A percentile compares a stretch with the other conserved stretches of the same genome.
Evolutionary conservation across 2,113 vertebrate genomes (phyloP).

Genomic region (Euleptes europaea): DNA sequence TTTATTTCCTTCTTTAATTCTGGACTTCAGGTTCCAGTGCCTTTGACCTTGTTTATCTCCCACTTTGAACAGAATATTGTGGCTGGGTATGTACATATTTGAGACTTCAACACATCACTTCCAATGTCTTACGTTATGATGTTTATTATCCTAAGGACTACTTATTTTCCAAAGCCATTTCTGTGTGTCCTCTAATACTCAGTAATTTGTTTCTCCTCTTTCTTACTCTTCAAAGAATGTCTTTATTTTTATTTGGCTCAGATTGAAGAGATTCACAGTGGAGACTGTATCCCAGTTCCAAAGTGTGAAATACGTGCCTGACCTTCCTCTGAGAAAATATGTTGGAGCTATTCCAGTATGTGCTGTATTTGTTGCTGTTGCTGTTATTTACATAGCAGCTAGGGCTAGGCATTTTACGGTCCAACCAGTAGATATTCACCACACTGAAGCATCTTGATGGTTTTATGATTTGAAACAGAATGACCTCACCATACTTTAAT

Average conservation of each 20-base stretch:
- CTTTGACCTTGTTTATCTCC: not conserved
- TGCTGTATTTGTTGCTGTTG: not conserved
- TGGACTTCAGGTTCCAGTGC: not conserved
- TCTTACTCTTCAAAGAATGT: constrained; percentile 5
- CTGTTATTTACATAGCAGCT: constrained; percentile 2
- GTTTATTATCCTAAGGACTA: not conserved
- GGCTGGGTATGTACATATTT: not conserved
- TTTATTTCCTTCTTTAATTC: not conserved
- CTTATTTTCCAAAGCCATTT: constrained; percentile 33
- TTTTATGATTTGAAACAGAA: not conserved
- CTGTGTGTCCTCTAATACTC: not conserved
- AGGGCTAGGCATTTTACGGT: not conserved
- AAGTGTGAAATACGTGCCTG: constrained; percentile 13
- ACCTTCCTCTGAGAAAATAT: not conserved
- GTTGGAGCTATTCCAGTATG: not conserved
- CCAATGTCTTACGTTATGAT: not conserved
- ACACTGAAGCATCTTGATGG: not conserved
- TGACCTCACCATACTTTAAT: not conserved
- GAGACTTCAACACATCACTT: not conserved
- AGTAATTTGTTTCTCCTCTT: not conserved
- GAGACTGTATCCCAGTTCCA: constrained; percentile 6
- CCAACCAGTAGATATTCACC: not conserved
- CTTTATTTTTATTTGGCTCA: not conserved
- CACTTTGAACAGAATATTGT: not conserved
- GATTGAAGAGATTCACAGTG: not conserved